Evolutionary conservation across 2,797 vertebrate species (phyloP).

Genomic region (Notoglanidium macrostoma): DNA sequence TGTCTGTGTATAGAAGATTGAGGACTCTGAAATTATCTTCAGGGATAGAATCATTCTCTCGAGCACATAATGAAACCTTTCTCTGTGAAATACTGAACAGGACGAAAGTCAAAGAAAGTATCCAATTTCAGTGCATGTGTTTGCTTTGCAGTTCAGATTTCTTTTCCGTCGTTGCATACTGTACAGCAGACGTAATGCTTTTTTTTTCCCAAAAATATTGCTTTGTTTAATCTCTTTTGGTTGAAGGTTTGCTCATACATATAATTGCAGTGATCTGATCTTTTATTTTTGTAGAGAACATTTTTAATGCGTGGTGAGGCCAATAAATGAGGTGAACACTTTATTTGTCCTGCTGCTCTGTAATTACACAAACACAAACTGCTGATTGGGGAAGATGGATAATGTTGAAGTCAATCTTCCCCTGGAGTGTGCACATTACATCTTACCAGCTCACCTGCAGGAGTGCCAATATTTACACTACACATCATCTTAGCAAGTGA

Average conservation of each 20-base stretch:
- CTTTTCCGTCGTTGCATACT: no score
- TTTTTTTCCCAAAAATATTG: not conserved
- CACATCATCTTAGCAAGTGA: not conserved
- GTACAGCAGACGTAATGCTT: not conserved
- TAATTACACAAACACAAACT: not conserved
- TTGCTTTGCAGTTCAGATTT: not conserved
- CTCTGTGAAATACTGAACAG: constrained; percentile 11
- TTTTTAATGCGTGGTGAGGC: constrained; percentile 56
- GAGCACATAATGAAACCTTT: not conserved
- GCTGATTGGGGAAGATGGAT: not conserved
- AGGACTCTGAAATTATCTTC: constrained; percentile 2
- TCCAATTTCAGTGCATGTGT: constrained; percentile 10
- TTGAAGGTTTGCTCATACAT: constrained; percentile 44
- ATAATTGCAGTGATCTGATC: constrained; percentile 66
- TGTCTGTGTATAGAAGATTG: not conserved
- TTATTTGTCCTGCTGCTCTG: not conserved
- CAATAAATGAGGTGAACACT: constrained; percentile 64
- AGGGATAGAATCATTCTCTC: not conserved
- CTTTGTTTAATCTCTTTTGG: constrained; percentile 12
- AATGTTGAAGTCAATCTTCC: not conserved
- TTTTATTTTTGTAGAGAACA: constrained; percentile 78
- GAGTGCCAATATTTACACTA: not conserved
- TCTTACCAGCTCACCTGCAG: not conserved
- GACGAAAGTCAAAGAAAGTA: not conserved
- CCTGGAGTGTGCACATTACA: not conserved